phyloP scores from a whole-genome alignment of 2,797 vertebrate species.

The Hoplostethus atlanticus region DNA sequence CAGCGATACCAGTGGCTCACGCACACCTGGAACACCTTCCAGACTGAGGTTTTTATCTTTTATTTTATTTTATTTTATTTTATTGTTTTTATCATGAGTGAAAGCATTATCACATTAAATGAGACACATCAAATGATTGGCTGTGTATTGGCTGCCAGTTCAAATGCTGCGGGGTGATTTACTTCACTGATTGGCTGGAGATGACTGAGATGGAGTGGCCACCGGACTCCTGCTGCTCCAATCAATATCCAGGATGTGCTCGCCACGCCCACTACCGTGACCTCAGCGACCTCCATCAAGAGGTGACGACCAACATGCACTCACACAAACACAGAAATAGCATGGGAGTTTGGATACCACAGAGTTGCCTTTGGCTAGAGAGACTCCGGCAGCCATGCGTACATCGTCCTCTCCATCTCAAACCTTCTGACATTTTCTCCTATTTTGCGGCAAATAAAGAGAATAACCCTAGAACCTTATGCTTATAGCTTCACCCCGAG shows the following conservation, averaged over 20 bases:
- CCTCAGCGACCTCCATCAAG: constrained; percentile 96
- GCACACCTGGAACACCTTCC: constrained; percentile 98
- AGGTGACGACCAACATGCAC: constrained; percentile 82
- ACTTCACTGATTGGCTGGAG: constrained; percentile 99
- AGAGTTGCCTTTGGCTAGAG: background rate
- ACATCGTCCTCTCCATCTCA: background rate
- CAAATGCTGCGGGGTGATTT: constrained; percentile 97
- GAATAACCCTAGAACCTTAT: background rate
- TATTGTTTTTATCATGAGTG: background rate
- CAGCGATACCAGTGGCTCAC: constrained; percentile 96
- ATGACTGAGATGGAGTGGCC: constrained; percentile 99
- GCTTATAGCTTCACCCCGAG: background rate
- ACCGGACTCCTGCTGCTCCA: constrained; percentile 96
- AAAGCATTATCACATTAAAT: background rate
- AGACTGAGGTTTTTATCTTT: constrained; percentile 88
- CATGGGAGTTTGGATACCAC: background rate
- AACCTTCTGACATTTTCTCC: too few relatives aligned
- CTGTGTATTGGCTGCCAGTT: constrained; percentile 82
- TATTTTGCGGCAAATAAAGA: background rate
- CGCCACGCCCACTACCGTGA: constrained; percentile 93
- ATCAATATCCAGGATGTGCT: constrained; percentile 95
- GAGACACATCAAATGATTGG: background rate
- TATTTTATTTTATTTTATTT: too few relatives aligned
- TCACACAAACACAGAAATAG: background rate
- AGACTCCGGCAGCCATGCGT: background rate